phyloP scores from a whole-genome alignment of 2,113 vertebrate genomes.

The Cyanistes caeruleus region DNA sequence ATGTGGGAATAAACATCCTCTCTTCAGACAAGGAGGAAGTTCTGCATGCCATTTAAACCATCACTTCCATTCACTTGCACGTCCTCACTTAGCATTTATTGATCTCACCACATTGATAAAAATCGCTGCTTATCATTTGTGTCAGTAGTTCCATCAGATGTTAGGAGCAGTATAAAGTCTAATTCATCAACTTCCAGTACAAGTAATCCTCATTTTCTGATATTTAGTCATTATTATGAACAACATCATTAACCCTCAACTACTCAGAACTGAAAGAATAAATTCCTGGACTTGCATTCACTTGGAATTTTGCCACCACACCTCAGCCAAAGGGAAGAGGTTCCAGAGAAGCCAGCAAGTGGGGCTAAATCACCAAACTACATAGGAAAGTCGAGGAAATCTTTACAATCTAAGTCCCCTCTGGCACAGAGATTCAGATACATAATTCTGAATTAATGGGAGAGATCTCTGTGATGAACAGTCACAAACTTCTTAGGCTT shows the following conservation, averaged over 20 bases:
- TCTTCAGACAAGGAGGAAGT: not conserved
- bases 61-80: not conserved
- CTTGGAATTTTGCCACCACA: not conserved
- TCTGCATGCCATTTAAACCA: not conserved
- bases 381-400: not conserved
- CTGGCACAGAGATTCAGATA: not conserved
- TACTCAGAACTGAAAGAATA: not conserved
- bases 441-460: not conserved
- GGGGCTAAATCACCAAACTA: not conserved
- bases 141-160: not conserved
- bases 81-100: not conserved
- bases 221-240: conserved; percentile 2
- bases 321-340: not conserved
- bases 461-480: not conserved
- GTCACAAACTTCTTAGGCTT: not conserved
- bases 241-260: not conserved
- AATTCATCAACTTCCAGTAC: conserved; percentile 10
- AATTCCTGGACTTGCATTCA: not conserved
- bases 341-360: not conserved
- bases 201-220: not conserved
- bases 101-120: conserved; percentile 15
- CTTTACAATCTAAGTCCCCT: not conserved
- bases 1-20: not conserved
- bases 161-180: not conserved
- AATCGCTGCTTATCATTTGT: not conserved